Base-by-base conservation (phyloP, 1,140 invertebrate genomes). In the Acromyrmex charruanus region DNA sequence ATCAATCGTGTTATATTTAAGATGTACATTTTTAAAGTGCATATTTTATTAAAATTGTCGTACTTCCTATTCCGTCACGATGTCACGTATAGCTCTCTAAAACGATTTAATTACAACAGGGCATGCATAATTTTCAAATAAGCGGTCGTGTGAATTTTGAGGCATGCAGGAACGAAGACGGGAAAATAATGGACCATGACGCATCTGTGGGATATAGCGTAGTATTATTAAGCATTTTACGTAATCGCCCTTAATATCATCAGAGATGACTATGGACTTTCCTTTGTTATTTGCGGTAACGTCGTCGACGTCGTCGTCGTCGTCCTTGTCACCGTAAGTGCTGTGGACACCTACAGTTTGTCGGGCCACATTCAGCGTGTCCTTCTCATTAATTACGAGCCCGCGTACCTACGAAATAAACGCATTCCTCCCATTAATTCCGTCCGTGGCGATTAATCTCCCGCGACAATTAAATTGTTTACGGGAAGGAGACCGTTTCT, bases 341-440 rank as follows among this genome's bases (percentile, higher is more conserved):
- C 74, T 77, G 87, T 59, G 89, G 89, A 88, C 89, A 90, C 80
- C 65, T 82, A 81, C 81, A 44, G 89, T 91, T 90, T 90, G 89
- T 88, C 90, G 85, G 84, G 68, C 69, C 77, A 88, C 88, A 87
- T 91, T 89, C 87, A 88, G 86, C 88, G 58, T 77, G 77, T 89
- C 71, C 88, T 87, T 82, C 90, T 88, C 88, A 92, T 92, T 92
- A 92, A 92, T 92, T 92, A 92, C 90, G 85, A 28, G 79, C 79
- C 21, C 55, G 51, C 69, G 77, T 80, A 71, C 66, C 87, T 69
- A 80, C 82, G 89, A 86, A 92, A 92, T 92, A 89, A 92, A 91
- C 91, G 89, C 86, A 90, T 92, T 92, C 85, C 87, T 87, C 87
- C 88, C 90, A 91, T 92, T 92, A 92, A 91, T 92, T 87, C 85